Percentiles rank a stretch among this genome's conserved stretches.
phyloP scores from a whole-genome alignment of 2,113 vertebrate species.

The Talpa occidentalis region DNA sequence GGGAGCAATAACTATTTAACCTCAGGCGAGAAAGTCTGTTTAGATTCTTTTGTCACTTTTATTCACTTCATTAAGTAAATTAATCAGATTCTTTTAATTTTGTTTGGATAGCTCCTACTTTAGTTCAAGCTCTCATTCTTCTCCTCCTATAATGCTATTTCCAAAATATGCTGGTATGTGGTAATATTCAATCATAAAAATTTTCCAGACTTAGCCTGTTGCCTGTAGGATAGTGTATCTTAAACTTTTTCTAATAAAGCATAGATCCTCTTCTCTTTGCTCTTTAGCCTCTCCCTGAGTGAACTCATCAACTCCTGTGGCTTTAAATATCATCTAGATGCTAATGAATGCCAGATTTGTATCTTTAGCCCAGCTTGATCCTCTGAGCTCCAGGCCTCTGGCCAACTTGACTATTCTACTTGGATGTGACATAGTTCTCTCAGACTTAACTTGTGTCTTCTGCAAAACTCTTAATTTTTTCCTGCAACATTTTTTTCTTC shows the following conservation, averaged over 20 bases:
- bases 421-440: constrained; percentile 53
- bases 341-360: constrained; percentile 75
- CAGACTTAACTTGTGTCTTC: constrained; percentile 42
- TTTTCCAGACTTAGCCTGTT: not conserved
- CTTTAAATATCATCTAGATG: constrained; percentile 71
- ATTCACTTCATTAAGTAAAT: not conserved
- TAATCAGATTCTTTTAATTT: constrained; percentile 1
- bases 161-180: constrained; percentile 22
- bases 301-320: constrained; percentile 49
- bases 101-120: not conserved
- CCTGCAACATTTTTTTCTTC: not conserved
- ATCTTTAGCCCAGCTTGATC: constrained; percentile 55
- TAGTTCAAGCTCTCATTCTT: constrained; percentile 13
- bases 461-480: not conserved
- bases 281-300: constrained; percentile 22
- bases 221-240: not conserved
- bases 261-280: not conserved
- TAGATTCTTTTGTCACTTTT: not conserved
- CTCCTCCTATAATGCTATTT: constrained; percentile 16
- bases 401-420: constrained; percentile 67
- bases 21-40: not conserved
- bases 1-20: not conserved
- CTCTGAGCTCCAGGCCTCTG: constrained; percentile 53
- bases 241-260: constrained; percentile 31
- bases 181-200: not conserved